phyloP scores from a whole-genome alignment of 2,797 vertebrate genomes.

The Gymnoscopelus braueri region DNA sequence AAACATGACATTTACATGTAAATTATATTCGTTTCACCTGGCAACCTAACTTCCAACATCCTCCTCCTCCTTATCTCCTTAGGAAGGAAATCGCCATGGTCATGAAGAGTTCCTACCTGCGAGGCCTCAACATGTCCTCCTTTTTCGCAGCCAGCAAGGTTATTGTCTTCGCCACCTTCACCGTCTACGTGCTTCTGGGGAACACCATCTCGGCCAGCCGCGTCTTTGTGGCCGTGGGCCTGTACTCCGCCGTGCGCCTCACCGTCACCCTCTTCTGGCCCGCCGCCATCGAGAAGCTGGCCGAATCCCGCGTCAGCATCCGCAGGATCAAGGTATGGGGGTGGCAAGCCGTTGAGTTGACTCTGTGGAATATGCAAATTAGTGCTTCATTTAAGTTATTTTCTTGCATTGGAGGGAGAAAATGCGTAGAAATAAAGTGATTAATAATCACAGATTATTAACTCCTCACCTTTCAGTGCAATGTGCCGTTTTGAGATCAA shows the following conservation, averaged over 20 bases:
- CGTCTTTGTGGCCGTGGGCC: conserved; percentile 90
- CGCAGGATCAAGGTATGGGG: conserved; percentile 88
- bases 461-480: too few species aligned
- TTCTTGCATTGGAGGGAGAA: too few species aligned
- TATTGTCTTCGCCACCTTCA: conserved; percentile 92
- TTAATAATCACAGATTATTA: too few species aligned
- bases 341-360: background rate
- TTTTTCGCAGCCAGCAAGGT: conserved; percentile 94
- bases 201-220: conserved; percentile 87
- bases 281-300: conserved; percentile 87
- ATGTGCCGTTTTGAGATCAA: too few species aligned
- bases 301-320: conserved; percentile 88
- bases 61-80: conserved; percentile 3
- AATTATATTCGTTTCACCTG: too few species aligned
- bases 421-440: too few species aligned
- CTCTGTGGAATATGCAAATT: too few species aligned
- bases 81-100: conserved; percentile 93
- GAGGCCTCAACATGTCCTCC: conserved; percentile 93
- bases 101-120: conserved; percentile 91
- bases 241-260: conserved; percentile 88
- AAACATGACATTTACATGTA: background rate
- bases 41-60: background rate
- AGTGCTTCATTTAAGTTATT: too few species aligned
- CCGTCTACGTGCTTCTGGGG: conserved; percentile 88
- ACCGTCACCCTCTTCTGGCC: conserved; percentile 96